Conservation (phyloP, 1,140 invertebrate genomes). For the Drosophila ercepeae region DNA sequence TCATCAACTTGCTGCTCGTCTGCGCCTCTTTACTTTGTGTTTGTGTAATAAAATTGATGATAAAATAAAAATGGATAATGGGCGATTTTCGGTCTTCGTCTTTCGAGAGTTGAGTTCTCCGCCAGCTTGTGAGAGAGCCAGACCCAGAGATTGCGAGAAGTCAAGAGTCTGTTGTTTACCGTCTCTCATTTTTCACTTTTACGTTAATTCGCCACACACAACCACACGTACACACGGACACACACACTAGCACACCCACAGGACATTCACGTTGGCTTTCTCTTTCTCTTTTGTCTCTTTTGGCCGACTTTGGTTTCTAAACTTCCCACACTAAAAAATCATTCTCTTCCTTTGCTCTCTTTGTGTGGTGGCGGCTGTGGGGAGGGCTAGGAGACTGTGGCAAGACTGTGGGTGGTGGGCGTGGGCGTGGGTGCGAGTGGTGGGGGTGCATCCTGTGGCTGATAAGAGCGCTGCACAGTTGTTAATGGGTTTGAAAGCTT, state of each 20-base stretch:
- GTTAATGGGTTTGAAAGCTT: constrained; percentile 57
- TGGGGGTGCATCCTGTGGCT: constrained; percentile 40
- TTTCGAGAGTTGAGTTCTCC: constrained; percentile 15
- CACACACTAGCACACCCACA: not conserved
- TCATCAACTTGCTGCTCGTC: constrained; percentile 59
- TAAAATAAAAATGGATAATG: constrained; percentile 81
- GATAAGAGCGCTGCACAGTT: constrained; percentile 71
- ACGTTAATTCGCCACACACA: constrained; percentile 18
- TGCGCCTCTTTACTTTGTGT: constrained; percentile 73
- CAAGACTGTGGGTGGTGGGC: not conserved
- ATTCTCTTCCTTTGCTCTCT: constrained; percentile 33
- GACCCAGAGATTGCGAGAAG: constrained; percentile 7
- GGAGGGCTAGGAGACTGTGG: not conserved
- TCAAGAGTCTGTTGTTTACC: constrained; percentile 44
- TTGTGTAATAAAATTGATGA: constrained; percentile 78
- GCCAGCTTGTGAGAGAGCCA: constrained; percentile 2
- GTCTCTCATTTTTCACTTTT: constrained; percentile 31
- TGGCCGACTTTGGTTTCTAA: constrained; percentile 1
- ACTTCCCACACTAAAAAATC: not conserved
- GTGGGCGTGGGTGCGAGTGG: constrained; percentile 4
- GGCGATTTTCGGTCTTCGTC: constrained; percentile 65
- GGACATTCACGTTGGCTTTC: too few relatives aligned
- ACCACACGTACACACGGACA: too few relatives aligned
- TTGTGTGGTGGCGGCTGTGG: constrained; percentile 21
- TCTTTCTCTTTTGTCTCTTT: constrained; percentile 44